phyloP scores from a whole-genome alignment of 2,888 invertebrate species.

The Abrostola tripartita region DNA sequence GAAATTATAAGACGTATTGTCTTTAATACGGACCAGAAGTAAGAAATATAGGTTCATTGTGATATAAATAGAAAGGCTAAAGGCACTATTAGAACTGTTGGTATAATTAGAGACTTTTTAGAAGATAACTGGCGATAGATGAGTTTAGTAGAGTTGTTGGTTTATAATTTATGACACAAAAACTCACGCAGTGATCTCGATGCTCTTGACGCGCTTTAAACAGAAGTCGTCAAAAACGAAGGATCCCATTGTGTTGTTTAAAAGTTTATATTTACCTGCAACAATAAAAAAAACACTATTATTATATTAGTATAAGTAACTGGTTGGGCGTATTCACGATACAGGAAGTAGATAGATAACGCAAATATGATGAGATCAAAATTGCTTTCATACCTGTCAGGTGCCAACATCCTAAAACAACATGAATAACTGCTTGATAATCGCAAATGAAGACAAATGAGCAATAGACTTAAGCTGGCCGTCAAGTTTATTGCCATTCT shows the following conservation, averaged over 20 bases:
- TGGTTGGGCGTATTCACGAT: too few species aligned
- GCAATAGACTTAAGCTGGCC: conserved; percentile 49
- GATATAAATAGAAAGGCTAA: not conserved
- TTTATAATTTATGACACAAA: too few species aligned
- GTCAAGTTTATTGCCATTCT: conserved; percentile 56
- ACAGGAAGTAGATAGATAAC: too few species aligned
- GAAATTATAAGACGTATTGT: not conserved
- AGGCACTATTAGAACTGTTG: too few species aligned
- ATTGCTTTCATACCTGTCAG: conserved; percentile 6
- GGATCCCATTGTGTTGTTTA: not conserved
- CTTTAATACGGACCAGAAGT: not conserved
- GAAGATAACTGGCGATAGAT: too few species aligned
- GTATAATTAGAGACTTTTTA: too few species aligned
- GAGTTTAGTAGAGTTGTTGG: too few species aligned
- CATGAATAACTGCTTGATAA: conserved; percentile 46
- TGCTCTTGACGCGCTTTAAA: too few species aligned
- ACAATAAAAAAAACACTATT: not conserved
- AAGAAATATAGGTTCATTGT: not conserved
- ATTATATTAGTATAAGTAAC: not conserved
- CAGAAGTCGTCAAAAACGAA: too few species aligned
- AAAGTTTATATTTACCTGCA: not conserved
- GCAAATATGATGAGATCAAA: too few species aligned
- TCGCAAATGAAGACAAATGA: conserved; percentile 47
- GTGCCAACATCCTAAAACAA: conserved; percentile 17
- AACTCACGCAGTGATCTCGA: too few species aligned